phyloP scores from a whole-genome alignment of 2,888 invertebrate genomes.

The Acronicta alni region DNA sequence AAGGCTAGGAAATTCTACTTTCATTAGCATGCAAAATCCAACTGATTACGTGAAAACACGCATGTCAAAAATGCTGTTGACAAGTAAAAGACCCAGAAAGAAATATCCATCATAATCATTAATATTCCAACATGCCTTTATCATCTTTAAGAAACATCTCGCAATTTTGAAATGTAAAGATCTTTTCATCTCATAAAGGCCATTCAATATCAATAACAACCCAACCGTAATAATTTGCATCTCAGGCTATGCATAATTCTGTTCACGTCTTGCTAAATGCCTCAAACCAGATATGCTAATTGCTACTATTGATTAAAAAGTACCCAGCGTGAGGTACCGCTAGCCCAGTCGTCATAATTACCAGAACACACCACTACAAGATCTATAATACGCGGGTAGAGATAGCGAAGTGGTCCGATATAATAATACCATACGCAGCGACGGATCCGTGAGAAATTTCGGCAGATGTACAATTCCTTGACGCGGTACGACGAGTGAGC shows the following conservation, averaged over 20 bases:
- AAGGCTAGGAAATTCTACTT: slow-evolving; percentile 19
- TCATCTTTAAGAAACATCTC: slow-evolving; percentile 4
- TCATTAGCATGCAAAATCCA: slow-evolving; percentile 20
- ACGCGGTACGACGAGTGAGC: slow-evolving; percentile 85
- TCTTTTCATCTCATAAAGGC: slow-evolving; percentile 21
- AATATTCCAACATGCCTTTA: slow-evolving; percentile 3
- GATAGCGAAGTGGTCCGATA: slow-evolving; percentile 78
- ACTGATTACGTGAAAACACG: neutral
- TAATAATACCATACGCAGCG: slow-evolving; percentile 84
- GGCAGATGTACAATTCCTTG: slow-evolving; percentile 90
- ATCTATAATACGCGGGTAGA: slow-evolving; percentile 79
- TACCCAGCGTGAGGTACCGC: slow-evolving; percentile 77
- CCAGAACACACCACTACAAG: slow-evolving; percentile 60
- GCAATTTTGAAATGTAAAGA: slow-evolving; percentile 23
- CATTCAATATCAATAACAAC: slow-evolving; percentile 39
- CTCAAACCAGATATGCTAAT: slow-evolving; percentile 82
- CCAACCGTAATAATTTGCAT: slow-evolving; percentile 47
- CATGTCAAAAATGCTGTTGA: neutral
- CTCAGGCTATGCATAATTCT: slow-evolving; percentile 58
- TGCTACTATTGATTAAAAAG: slow-evolving; percentile 80
- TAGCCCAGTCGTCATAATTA: slow-evolving; percentile 84
- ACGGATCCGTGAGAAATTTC: slow-evolving; percentile 88
- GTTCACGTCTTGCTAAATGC: slow-evolving; percentile 63
- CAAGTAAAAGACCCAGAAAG: neutral
- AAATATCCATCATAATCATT: neutral